Percentiles rank a stretch among this genome's conserved stretches.
phyloP scores from a whole-genome alignment of 2,888 invertebrate genomes.

The Colostygia pectinataria region DNA sequence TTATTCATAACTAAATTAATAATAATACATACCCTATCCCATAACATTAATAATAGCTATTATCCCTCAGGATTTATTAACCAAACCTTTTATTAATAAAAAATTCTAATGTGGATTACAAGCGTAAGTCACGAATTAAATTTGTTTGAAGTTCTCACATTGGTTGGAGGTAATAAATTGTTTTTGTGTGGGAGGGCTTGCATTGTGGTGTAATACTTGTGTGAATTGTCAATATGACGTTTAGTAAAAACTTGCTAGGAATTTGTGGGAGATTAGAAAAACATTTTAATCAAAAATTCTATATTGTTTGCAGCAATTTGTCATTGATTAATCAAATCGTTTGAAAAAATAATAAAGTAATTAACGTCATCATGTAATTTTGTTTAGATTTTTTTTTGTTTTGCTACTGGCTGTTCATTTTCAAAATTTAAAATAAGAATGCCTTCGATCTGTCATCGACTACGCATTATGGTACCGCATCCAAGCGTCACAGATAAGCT shows the following conservation, averaged over 20 bases:
- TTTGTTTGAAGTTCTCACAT: slow-evolving; percentile 60
- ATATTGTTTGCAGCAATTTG: too few relatives aligned
- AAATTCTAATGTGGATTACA: slow-evolving; percentile 77
- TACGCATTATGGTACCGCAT: slow-evolving; percentile 30
- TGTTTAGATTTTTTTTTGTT: background rate
- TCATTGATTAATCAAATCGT: too few relatives aligned
- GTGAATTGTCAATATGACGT: slow-evolving; percentile 58
- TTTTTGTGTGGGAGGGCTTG: slow-evolving; percentile 36
- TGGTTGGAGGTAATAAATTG: slow-evolving; percentile 26
- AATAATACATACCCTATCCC: slow-evolving; percentile 64
- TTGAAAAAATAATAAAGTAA: background rate
- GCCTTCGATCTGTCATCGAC: slow-evolving; percentile 15
- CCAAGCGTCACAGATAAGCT: slow-evolving; percentile 46
- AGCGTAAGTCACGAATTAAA: slow-evolving; percentile 61
- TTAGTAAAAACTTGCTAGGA: slow-evolving; percentile 7
- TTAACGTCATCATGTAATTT: background rate
- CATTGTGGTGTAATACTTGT: slow-evolving; percentile 44
- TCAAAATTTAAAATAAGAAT: slow-evolving; percentile 17
- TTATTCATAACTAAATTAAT: slow-evolving; percentile 78
- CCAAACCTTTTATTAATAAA: slow-evolving; percentile 68
- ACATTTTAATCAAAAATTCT: too few relatives aligned
- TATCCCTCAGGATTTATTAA: slow-evolving; percentile 51
- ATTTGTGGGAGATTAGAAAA: background rate
- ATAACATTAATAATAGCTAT: slow-evolving; percentile 56
- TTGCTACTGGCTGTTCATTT: background rate